Base-by-base conservation (phyloP, 2,113 vertebrate species). In the Thunnus maccoyii region DNA sequence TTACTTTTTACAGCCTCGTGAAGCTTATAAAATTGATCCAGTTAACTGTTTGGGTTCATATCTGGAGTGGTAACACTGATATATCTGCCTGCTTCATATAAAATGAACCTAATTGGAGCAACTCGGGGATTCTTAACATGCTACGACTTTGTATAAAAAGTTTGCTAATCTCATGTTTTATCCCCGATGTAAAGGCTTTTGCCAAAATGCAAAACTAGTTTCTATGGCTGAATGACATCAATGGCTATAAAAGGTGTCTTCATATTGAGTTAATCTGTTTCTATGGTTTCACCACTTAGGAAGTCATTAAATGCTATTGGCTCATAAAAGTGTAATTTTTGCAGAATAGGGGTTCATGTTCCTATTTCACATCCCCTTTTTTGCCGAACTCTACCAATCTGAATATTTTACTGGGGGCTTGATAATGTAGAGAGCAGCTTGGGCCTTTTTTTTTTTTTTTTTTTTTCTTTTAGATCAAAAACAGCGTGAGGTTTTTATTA, bases 221-320 rank as follows among this genome's bases (percentile, higher is more conserved):
- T 75, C 72, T 76, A 36, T 72, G 36, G 47, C 56, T 56, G 79
- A 72, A 83, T 83, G 66, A 76, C 86, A 85, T 93, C 88, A 93
- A 64, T 55, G 69, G 15, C 71, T 75, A 71, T 88, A 86, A 87
- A 90, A 72, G 44, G 64, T 75, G 72, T 85, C 76, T 89, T 90
- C 71, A 73, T 86, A 76, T 64, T 89, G 64, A 89, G 66, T 90
- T 82, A 12, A 83, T 86, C 80, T 69, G 83, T 86, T 81, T 44
- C 86, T 64, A 85, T 80, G 82, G 84, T 81, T 89, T 76, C 68
- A 80, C 57, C 27, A 66, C 77, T 81, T 86, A 88, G 86, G 73
- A 89, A 84, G 68, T 84, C 78, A 80, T 90, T 72, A 89, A 80
- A 87, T 56, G 20, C 57, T 60, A 69, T 74, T 77, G 80, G 74